Conservation (phyloP, 2,113 vertebrate genomes). For the Macrotus californicus region DNA sequence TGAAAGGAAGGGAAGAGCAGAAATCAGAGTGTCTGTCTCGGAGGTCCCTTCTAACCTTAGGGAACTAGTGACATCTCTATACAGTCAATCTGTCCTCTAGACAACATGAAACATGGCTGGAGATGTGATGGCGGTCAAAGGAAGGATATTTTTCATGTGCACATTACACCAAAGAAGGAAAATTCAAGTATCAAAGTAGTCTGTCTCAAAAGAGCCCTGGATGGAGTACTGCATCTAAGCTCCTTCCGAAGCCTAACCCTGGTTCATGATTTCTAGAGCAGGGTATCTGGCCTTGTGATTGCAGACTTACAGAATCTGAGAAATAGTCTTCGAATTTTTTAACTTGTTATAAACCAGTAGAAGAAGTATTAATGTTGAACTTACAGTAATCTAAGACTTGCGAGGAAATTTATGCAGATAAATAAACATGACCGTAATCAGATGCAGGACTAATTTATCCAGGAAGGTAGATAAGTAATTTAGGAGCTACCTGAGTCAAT, state of each 20-base stretch:
- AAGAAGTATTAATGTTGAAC: not conserved
- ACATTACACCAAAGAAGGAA: not conserved
- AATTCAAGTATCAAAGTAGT: not conserved
- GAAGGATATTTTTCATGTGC: not conserved
- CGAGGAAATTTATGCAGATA: not conserved
- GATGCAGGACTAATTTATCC: not conserved
- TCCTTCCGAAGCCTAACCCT: not conserved
- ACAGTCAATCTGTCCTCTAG: not conserved
- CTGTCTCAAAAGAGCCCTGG: not conserved
- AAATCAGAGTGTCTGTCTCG: not conserved
- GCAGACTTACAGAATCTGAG: not conserved
- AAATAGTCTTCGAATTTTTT: not conserved
- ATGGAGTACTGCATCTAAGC: not conserved
- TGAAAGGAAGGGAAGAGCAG: not conserved
- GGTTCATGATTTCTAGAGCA: not conserved
- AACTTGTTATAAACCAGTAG: not conserved
- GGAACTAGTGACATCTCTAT: not conserved
- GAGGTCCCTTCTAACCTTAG: not conserved
- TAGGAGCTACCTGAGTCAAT: not conserved
- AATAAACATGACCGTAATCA: not conserved
- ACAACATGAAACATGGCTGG: not conserved
- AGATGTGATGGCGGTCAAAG: not conserved
- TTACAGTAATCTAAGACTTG: not conserved
- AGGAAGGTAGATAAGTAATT: not conserved
- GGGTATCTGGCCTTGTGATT: not conserved